phyloP scores from a whole-genome alignment of 2,797 vertebrate genomes.

The Mionectes olivaceus region DNA sequence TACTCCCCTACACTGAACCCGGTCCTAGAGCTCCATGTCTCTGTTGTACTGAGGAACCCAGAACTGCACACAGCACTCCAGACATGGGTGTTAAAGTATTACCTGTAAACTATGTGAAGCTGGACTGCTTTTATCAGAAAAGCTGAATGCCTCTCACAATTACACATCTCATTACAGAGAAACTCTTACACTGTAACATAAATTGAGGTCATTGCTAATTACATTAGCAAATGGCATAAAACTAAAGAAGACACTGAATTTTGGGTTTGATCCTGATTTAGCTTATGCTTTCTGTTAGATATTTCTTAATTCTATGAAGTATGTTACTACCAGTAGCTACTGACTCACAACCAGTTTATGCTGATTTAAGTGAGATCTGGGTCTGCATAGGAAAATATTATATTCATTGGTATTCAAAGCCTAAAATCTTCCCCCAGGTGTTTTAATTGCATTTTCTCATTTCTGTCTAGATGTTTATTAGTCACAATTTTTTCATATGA shows the following conservation, averaged over 20 bases:
- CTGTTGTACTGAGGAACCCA: background rate
- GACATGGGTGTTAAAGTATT: background rate
- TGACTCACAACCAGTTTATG: background rate
- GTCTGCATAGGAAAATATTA: background rate
- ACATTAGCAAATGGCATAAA: background rate
- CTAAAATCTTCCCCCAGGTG: background rate
- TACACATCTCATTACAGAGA: background rate
- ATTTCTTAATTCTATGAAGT: background rate
- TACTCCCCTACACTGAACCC: background rate
- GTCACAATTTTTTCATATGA: background rate
- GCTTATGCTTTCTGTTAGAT: background rate
- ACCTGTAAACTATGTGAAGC: background rate
- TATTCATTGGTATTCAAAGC: background rate
- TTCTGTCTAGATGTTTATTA: background rate
- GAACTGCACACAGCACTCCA: background rate
- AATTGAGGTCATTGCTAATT: background rate
- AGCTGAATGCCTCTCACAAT: background rate
- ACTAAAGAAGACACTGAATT: background rate
- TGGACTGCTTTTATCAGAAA: background rate
- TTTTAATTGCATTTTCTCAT: background rate
- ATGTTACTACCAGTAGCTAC: background rate
- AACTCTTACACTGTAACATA: background rate
- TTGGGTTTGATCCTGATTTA: background rate
- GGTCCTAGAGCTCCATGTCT: no score
- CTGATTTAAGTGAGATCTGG: background rate